Evolutionary conservation across 2,888 invertebrate species (phyloP), one percentile per base, ranked within the genome.

Genomic region (Stictocephala bisonia): DNA sequence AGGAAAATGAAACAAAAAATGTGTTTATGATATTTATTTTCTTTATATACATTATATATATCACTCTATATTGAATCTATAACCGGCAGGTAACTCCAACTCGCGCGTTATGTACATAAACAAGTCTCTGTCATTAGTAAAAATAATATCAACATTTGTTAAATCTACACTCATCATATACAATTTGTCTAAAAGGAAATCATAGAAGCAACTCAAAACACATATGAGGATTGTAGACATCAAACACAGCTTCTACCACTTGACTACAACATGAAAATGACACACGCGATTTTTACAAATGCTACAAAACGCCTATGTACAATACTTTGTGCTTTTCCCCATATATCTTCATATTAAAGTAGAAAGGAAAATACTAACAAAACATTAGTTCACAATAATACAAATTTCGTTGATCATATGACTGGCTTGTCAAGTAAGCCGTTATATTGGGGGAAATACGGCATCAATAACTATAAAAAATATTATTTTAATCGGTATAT

Each of bases 141-240:
- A 64, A 64, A 64, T 64, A 64, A 64, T 64, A 64, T 64, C 64
- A 64, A 64, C 60, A 35, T 64, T 41, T 64, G 64, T 64, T 64
- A 64, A 44, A 64, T 22, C 44, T 40, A 64, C 44, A 7, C 27
- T 40, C 64, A 44, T 24, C 44, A 64, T 44, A 44, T 44, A 15
- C 35, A 60, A 27, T 18, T 15, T 60, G 29, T 31, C 60, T 22
- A 29, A 35, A 35, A 13, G 6, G 35, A 35, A 35, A 35, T 6
- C 13, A 35, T 13, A 9, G 35, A 35, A 35, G 6, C 13, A 9
- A 35, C 6, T 13, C 6, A 6, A 9, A 11, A 6, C 6, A 31
- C 35, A 11, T 31, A 31, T 11, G 35, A 31, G 7, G 35, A 31
- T 31, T 31, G 60, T 60, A 60, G 29, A 60, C 60, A 60, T 22